A percentile compares a stretch with the other conserved stretches of the same genome.
These are phyloP conservation scores for Nannoperca obscura DNA, from an alignment of 2,797 vertebrate genomes.

Conservation along the genomic window DNA sequence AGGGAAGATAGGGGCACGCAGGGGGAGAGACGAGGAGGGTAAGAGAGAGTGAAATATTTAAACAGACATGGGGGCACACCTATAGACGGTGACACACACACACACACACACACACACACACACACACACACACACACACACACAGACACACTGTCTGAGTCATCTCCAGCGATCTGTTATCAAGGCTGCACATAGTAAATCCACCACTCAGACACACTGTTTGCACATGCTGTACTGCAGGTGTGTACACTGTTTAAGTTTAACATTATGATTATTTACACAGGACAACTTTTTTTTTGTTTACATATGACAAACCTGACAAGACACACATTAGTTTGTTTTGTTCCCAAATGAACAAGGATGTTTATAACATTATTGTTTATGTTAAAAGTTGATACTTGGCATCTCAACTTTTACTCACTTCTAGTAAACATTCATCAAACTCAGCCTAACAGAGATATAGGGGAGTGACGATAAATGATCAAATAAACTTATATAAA, in stretches of 20 bases:
- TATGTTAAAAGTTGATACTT: background rate
- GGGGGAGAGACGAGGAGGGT: background rate
- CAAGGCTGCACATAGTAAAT: slow-evolving; percentile 14
- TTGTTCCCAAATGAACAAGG: background rate
- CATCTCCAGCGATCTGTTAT: slow-evolving; percentile 39
- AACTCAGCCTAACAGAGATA: background rate
- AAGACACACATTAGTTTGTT: background rate
- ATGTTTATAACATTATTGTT: background rate
- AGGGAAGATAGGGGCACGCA: background rate
- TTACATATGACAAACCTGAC: background rate
- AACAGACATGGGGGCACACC: slow-evolving; percentile 51
- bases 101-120: slow-evolving; percentile 22
- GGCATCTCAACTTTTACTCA: background rate
- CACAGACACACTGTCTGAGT: slow-evolving; percentile 54
- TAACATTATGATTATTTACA: slow-evolving; percentile 5
- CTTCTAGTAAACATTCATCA: background rate
- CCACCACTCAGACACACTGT: background rate
- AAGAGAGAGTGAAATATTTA: slow-evolving; percentile 17
- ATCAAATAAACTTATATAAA: background rate
- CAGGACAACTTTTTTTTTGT: background rate
- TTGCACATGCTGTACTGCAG: slow-evolving; percentile 27
- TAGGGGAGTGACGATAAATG: background rate
- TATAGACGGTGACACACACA: slow-evolving; percentile 64
- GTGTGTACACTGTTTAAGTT: slow-evolving; percentile 1
- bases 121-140: slow-evolving; percentile 18